Evolutionary conservation across 2,888 invertebrate species (phyloP).

Genomic region (Platycnemis pennipes): DNA sequence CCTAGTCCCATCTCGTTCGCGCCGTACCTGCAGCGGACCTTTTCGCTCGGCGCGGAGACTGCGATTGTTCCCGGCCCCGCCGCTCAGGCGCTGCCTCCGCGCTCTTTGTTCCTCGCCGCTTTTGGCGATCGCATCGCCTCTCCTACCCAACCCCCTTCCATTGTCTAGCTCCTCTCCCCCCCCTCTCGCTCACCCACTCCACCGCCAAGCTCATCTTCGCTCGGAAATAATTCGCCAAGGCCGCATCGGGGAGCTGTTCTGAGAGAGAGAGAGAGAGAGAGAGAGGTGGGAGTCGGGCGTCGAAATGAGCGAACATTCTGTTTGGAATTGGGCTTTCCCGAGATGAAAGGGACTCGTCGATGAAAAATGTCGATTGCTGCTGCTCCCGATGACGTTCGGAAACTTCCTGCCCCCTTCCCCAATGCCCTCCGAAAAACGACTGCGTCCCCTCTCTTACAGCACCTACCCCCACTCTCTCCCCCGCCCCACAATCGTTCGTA

Average conservation of each 20-base stretch:
- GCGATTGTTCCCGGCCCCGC: conserved; percentile 23
- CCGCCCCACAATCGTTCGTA: not conserved
- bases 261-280: too few species aligned
- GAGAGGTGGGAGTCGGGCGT: conserved; percentile 43
- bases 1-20: not conserved
- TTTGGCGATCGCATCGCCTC: conserved; percentile 43
- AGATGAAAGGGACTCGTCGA: conserved; percentile 52
- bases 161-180: not conserved
- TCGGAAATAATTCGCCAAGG: conserved; percentile 61
- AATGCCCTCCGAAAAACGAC: not conserved
- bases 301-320: conserved; percentile 61
- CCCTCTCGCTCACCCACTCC: not conserved
- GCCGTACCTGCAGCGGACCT: conserved; percentile 25
- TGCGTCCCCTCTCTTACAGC: not conserved
- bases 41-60: not conserved
- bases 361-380: conserved; percentile 61
- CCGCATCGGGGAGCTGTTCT: not conserved
- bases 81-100: conserved; percentile 36
- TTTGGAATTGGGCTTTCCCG: conserved; percentile 57
- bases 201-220: not conserved
- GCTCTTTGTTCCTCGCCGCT: conserved; percentile 46
- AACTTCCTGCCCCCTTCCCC: not conserved
- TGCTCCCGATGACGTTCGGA: conserved; percentile 42
- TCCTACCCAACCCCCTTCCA: not conserved
- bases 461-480: not conserved